Evolutionary conservation across 2,113 vertebrate species (phyloP).

Genomic region (Pachyramphus minor): DNA sequence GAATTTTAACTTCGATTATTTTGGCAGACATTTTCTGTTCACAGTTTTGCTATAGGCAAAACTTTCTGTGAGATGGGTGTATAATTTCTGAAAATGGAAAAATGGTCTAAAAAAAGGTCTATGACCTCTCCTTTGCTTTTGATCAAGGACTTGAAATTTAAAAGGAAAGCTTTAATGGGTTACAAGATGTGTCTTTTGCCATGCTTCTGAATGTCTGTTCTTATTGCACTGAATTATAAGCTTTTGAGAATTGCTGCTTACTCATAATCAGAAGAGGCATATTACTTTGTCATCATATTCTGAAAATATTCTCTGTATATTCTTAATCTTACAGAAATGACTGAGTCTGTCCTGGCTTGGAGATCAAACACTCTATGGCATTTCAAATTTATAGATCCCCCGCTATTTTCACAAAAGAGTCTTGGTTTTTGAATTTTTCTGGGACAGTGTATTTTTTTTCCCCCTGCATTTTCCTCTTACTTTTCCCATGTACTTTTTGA

Average conservation of each 20-base stretch:
- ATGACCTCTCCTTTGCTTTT: neutral
- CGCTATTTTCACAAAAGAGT: conserved; percentile 11
- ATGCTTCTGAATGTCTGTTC: neutral
- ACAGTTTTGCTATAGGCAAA: neutral
- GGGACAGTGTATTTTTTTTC: neutral
- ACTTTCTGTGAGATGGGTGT: neutral
- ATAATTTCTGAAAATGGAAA: neutral
- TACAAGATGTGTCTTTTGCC: conserved; percentile 18
- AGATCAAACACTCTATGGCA: conserved; percentile 27
- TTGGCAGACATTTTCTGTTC: neutral
- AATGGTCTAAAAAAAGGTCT: neutral
- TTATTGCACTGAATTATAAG: conserved; percentile 30
- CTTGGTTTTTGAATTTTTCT: neutral
- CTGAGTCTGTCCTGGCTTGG: conserved; percentile 1
- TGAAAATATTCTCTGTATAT: conserved; percentile 19
- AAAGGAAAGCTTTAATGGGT: neutral
- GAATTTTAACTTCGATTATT: neutral
- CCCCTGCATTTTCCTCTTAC: neutral
- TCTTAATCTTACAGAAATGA: conserved; percentile 42
- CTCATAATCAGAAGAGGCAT: conserved; percentile 31
- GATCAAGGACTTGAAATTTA: neutral
- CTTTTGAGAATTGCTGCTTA: conserved; percentile 51
- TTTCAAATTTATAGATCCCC: conserved; percentile 30
- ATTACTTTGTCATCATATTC: conserved; percentile 49
- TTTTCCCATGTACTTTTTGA: neutral